phyloP scores from a whole-genome alignment of 2,888 invertebrate genomes.

The Toxonevra muliebris region DNA sequence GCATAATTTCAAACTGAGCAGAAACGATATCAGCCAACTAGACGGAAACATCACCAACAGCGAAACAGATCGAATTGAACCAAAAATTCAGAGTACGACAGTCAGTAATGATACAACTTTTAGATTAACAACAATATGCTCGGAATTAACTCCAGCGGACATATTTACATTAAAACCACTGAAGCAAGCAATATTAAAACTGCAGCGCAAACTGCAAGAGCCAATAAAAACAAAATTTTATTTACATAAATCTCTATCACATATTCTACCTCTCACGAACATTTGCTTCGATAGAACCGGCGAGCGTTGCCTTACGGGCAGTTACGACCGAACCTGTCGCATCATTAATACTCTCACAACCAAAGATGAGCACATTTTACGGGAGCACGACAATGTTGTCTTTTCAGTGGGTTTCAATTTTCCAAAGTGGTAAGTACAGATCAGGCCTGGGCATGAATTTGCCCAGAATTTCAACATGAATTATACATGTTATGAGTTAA shows the following conservation, averaged over 20 bases:
- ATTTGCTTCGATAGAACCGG: slow-evolving; percentile 77
- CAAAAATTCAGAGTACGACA: too few relatives aligned
- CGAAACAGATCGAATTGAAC: too few relatives aligned
- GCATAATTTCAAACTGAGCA: background rate
- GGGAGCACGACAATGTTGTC: slow-evolving; percentile 83
- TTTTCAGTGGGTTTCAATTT: slow-evolving; percentile 83
- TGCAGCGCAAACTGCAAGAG: slow-evolving; percentile 73
- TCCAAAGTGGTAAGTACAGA: slow-evolving; percentile 73
- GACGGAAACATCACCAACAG: too few relatives aligned
- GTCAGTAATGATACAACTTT: too few relatives aligned
- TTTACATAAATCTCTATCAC: slow-evolving; percentile 74
- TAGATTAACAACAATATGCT: background rate
- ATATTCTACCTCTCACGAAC: slow-evolving; percentile 77
- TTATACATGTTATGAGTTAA: too few relatives aligned
- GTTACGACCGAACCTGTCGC: slow-evolving; percentile 86
- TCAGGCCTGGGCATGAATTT: too few relatives aligned
- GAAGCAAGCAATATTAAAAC: slow-evolving; percentile 70
- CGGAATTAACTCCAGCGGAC: background rate
- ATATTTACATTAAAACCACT: slow-evolving; percentile 64
- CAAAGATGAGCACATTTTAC: slow-evolving; percentile 73
- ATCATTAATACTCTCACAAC: slow-evolving; percentile 80
- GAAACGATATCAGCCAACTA: background rate
- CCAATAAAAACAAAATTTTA: slow-evolving; percentile 72
- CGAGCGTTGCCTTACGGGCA: slow-evolving; percentile 80
- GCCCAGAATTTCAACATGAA: too few relatives aligned